Evolutionary conservation across 2,113 vertebrate genomes (phyloP).

Genomic region (Fulica atra): DNA sequence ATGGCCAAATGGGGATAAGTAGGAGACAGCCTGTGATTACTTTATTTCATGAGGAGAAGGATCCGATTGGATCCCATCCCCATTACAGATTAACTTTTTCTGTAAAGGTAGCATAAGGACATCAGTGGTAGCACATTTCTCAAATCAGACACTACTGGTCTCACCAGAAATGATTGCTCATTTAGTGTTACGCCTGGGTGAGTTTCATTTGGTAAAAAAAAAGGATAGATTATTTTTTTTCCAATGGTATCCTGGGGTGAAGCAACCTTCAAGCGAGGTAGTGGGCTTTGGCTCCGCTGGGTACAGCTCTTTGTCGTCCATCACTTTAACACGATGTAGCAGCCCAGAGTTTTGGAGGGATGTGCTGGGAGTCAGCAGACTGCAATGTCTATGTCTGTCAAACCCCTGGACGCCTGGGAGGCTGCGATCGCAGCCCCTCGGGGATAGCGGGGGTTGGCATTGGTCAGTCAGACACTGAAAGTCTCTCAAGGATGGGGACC

Average conservation of each 20-base stretch:
- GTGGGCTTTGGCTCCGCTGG: background rate
- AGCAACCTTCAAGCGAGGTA: background rate
- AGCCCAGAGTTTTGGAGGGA: background rate
- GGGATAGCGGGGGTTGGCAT: background rate
- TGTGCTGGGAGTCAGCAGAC: background rate
- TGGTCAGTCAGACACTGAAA: background rate
- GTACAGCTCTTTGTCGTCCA: background rate
- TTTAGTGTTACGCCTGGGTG: background rate
- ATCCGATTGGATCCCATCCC: background rate
- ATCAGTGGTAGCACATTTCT: background rate
- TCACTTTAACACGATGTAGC: background rate
- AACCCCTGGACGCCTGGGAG: background rate
- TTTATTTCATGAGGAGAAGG: background rate
- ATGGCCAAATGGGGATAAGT: background rate
- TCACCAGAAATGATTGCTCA: background rate
- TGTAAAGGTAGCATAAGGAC: background rate
- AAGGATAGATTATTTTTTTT: background rate
- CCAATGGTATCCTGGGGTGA: background rate
- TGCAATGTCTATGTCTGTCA: background rate
- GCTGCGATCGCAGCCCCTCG: background rate
- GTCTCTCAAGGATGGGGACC: rapidly evolving
- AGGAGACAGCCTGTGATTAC: background rate
- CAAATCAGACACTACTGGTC: background rate
- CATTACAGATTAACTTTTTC: background rate
- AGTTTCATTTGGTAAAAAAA: background rate